Conservation (phyloP, 2,113 vertebrate species). For the Lichenostomus cassidix region DNA sequence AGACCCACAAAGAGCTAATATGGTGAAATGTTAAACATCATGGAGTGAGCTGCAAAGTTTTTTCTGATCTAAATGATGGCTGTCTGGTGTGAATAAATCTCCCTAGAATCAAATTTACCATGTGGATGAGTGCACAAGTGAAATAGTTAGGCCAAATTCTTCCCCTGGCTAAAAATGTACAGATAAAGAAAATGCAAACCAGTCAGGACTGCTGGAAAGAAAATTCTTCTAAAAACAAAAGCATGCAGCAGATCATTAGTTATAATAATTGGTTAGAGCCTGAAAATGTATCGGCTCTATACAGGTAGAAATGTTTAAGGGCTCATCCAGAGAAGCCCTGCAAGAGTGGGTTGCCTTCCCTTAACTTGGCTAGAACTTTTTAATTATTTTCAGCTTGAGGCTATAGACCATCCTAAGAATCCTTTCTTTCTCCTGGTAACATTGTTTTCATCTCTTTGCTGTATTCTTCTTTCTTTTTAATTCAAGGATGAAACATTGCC, state of each 20-base stretch:
- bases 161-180: neutral
- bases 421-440: neutral
- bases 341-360: neutral
- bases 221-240: neutral
- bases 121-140: neutral
- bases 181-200: neutral
- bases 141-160: neutral
- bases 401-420: neutral
- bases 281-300: neutral
- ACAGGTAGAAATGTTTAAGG: neutral
- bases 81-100: neutral
- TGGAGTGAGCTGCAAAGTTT: neutral
- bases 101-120: neutral
- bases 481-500: slow-evolving; percentile 32
- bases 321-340: neutral
- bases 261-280: neutral
- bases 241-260: neutral
- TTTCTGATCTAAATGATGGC: neutral
- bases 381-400: slow-evolving; percentile 35
- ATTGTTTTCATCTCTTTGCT: neutral
- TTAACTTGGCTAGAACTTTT: slow-evolving; percentile 7
- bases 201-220: neutral
- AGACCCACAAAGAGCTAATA: neutral
- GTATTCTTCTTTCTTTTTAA: slow-evolving; percentile 6
- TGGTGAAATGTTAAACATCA: neutral